Conservation (phyloP, 2,797 vertebrate genomes). For the Tokudaia tokunoshimensis region DNA sequence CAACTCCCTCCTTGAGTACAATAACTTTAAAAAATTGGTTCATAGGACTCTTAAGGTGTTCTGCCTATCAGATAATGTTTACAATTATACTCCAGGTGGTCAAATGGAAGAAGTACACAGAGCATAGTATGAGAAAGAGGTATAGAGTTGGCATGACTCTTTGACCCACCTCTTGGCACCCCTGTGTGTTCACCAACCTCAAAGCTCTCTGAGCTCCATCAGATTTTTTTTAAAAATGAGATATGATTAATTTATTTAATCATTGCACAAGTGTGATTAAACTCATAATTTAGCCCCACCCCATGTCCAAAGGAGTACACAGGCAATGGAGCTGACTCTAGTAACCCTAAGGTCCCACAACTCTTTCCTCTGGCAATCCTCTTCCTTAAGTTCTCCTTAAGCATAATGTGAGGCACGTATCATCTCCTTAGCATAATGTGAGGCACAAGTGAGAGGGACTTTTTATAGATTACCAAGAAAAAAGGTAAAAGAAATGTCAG, state of each 20-base stretch:
- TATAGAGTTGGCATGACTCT: neutral
- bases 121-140: too few species aligned
- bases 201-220: neutral
- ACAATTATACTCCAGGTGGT: neutral
- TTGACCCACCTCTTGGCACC: neutral
- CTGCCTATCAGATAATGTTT: neutral
- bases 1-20: neutral
- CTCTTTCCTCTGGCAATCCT: neutral
- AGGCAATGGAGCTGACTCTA: neutral
- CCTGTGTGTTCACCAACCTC: neutral
- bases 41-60: neutral
- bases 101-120: neutral
- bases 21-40: neutral
- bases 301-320: neutral
- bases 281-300: neutral
- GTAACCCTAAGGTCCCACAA: too few species aligned
- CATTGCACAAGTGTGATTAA: neutral
- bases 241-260: neutral
- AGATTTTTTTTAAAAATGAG: neutral
- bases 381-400: neutral
- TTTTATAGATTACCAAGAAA: neutral
- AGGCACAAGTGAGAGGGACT: neutral
- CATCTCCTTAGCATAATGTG: neutral
- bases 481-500: neutral
- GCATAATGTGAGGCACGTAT: neutral